phyloP scores from a whole-genome alignment of 2,888 invertebrate species.

The Galerucella calmariensis region DNA sequence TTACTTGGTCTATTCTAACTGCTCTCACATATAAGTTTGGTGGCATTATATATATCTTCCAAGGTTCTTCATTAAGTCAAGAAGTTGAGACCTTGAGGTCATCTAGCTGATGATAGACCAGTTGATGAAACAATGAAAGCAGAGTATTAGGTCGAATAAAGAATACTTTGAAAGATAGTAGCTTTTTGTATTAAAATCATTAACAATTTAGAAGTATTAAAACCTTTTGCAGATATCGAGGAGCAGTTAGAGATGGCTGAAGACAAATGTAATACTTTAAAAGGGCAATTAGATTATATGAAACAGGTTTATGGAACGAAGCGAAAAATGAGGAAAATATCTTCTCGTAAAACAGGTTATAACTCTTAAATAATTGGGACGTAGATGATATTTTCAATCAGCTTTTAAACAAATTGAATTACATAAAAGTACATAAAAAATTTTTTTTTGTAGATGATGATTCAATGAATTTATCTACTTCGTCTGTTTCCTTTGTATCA shows the following conservation, averaged over 20 bases:
- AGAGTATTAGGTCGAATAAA: too few species aligned
- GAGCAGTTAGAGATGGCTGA: conserved; percentile 64
- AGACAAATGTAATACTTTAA: conserved; percentile 62
- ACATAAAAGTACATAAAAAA: neutral
- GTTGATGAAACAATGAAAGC: too few species aligned
- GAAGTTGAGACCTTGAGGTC: too few species aligned
- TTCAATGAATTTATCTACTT: conserved; percentile 23
- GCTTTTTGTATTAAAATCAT: too few species aligned
- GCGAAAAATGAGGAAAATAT: conserved; percentile 44
- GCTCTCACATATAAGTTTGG: too few species aligned
- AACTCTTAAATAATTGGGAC: neutral
- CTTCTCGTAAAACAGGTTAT: conserved; percentile 39
- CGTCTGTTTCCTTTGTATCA: conserved; percentile 26
- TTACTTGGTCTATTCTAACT: too few species aligned
- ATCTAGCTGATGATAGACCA: too few species aligned
- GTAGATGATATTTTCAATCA: too few species aligned
- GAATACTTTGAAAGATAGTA: too few species aligned
- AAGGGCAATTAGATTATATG: conserved; percentile 64
- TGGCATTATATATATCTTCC: too few species aligned
- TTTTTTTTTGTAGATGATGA: neutral
- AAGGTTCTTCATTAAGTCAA: too few species aligned
- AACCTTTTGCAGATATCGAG: conserved; percentile 60
- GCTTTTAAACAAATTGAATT: too few species aligned
- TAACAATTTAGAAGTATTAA: neutral
- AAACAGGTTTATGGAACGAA: conserved; percentile 59